A percentile compares a stretch with the other conserved stretches of the same genome.
phyloP scores from a whole-genome alignment of 2,797 vertebrate genomes.

The Sternotherus odoratus region DNA sequence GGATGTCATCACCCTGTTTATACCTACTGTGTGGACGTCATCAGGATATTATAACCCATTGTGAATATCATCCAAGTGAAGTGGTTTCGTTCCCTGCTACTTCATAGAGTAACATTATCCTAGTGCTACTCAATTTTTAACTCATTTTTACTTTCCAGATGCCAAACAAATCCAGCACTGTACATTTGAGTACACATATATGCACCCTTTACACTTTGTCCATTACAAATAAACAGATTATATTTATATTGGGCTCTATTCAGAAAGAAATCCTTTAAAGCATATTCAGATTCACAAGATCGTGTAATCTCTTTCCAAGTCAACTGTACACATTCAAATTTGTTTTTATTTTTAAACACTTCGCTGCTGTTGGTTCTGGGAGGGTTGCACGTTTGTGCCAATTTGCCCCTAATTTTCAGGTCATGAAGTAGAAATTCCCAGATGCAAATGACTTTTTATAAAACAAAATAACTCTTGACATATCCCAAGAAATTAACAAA shows the following conservation, averaged over 20 bases:
- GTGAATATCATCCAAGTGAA: neutral
- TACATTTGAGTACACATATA: neutral
- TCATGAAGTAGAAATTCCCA: neutral
- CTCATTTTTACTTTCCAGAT: neutral
- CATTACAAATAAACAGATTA: neutral
- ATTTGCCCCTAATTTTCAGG: neutral
- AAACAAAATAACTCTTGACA: neutral
- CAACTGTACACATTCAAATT: neutral
- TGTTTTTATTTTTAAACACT: neutral
- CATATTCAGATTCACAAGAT: neutral
- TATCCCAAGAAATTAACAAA: neutral
- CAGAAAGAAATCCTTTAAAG: neutral
- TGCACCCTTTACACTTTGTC: neutral
- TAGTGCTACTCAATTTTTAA: neutral
- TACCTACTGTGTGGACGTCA: neutral
- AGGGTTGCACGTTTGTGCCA: neutral
- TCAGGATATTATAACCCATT: neutral
- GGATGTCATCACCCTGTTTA: conserved; percentile 8
- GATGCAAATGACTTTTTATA: neutral
- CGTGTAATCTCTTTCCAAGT: neutral
- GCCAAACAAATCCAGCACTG: neutral
- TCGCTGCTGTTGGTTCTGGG: neutral
- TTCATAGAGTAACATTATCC: neutral
- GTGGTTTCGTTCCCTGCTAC: neutral
- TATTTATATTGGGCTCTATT: neutral